Evolutionary conservation across 1,140 invertebrate species (phyloP).

Genomic region (Apis florea): DNA sequence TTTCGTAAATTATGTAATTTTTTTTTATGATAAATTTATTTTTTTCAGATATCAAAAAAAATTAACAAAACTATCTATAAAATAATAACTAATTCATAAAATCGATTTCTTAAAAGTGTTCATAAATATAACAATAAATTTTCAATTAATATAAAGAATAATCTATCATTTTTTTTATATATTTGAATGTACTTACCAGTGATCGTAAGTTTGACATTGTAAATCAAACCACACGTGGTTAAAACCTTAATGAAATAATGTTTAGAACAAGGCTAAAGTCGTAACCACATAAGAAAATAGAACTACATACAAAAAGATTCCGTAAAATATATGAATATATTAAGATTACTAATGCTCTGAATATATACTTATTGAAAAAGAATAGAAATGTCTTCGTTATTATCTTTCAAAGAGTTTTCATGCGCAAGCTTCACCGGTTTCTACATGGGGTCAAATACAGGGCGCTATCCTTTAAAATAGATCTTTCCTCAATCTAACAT

Average conservation of each 20-base stretch:
- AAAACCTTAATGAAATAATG: not conserved
- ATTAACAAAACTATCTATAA: not conserved
- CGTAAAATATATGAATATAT: not conserved
- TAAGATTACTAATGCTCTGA: too few species aligned
- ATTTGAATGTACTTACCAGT: conserved; percentile 46
- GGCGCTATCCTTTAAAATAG: conserved; percentile 61
- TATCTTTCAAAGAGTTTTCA: conserved; percentile 7
- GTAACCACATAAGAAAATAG: not conserved
- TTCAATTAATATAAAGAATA: not conserved
- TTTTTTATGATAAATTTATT: not conserved
- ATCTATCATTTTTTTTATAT: not conserved
- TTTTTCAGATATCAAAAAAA: not conserved
- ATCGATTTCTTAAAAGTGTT: not conserved
- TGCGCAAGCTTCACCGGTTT: conserved; percentile 15
- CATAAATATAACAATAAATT: not conserved
- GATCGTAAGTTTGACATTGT: conserved; percentile 52
- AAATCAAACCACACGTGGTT: conserved; percentile 43
- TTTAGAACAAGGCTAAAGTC: conserved; percentile 30
- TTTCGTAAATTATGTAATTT: not conserved
- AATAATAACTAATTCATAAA: not conserved
- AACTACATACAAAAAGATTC: conserved; percentile 7
- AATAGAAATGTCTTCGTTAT: not conserved
- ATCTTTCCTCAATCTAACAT: conserved; percentile 46
- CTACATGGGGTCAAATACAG: conserved; percentile 33
- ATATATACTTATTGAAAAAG: not conserved